These are phyloP conservation scores for Apotomis turbidana DNA, from an alignment of 2,888 invertebrate genomes.

Conservation along the genomic window DNA sequence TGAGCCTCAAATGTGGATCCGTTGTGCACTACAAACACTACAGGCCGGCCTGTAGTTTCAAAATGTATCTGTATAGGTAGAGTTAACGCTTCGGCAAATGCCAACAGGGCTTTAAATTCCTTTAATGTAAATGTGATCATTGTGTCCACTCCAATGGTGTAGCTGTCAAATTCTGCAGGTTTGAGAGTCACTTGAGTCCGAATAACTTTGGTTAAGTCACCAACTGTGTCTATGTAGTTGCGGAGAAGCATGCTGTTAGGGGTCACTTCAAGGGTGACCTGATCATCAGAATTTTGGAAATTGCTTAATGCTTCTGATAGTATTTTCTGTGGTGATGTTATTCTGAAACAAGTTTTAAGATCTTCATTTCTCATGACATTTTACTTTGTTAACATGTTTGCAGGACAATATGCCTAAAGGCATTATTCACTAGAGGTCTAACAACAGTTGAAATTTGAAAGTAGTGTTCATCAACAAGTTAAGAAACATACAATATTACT, in stretches of 20 bases:
- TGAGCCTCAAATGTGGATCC: slow-evolving; percentile 89
- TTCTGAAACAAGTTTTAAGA: slow-evolving; percentile 64
- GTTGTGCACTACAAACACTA: slow-evolving; percentile 89
- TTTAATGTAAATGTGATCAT: slow-evolving; percentile 93
- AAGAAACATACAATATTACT: too few species aligned
- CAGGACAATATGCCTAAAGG: too few species aligned
- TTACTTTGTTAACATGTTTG: too few species aligned
- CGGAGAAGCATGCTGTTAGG: slow-evolving; percentile 86
- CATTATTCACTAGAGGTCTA: too few species aligned
- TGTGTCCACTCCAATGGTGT: slow-evolving; percentile 85
- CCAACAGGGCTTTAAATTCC: slow-evolving; percentile 91
- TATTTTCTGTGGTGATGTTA: slow-evolving; percentile 85
- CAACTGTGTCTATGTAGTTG: slow-evolving; percentile 89
- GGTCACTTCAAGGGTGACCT: slow-evolving; percentile 90
- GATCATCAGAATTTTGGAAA: slow-evolving; percentile 91
- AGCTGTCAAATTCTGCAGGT: slow-evolving; percentile 89
- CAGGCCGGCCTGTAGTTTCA: slow-evolving; percentile 90
- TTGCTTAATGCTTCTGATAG: slow-evolving; percentile 90
- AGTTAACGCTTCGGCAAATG: slow-evolving; percentile 90
- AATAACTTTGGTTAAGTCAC: slow-evolving; percentile 87
- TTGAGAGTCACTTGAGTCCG: slow-evolving; percentile 90
- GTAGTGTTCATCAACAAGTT: too few species aligned
- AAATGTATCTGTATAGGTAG: slow-evolving; percentile 89
- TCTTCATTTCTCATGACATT: too few species aligned
- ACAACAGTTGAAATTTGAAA: too few species aligned